Evolutionary conservation across 2,888 invertebrate genomes (phyloP), one percentile per base, ranked within the genome.

Genomic region (Thecophora atra): DNA sequence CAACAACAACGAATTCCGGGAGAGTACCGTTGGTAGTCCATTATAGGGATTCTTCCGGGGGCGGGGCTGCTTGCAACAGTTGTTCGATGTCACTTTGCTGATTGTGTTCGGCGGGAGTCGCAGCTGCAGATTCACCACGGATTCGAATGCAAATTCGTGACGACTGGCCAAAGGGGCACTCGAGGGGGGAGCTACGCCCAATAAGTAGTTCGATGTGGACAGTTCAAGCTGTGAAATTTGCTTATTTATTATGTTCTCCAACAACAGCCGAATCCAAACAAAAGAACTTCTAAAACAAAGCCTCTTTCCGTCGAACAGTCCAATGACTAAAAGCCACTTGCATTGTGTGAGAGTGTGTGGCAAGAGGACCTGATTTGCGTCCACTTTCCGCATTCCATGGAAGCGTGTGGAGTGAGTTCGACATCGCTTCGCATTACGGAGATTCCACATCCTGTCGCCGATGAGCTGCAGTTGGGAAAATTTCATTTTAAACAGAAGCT

Each of bases 401-500:
- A 24, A 19, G 26, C 44, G 44, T 15, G 47, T 44, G 63, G 44
- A 19, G 26, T 63, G 44, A 24, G 47, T 17, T 47, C 15, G 42
- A 17, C 62, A 42, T 30, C 42, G 42, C 26, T 58, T 21, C 42
- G 42, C 42, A 42, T 37, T 37, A 42, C 58, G 15, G 44, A 24
- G 63, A 63, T 63, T 63, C 15, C 58, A 54, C 58, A 44, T 44
- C 60, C 58, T 42, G 62, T 37, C 24, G 24, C 15, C 54, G 51
- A 63, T 42, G 30, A n/a, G n/a, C n/a, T n/a, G 64, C 44, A 71
- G 68, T 54, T 52, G 69, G 37, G 44, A 68, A 68, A 72, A 72
- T 72, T 72, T 56, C 64, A 72, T 72, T 72, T 72, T 69, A 68
- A 72, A 64, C 64, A 28, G 68, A 54, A 56, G 72, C 69, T 64